Base-by-base conservation (phyloP, 2,888 invertebrate species). In the Mimumesa dahlbomi region DNA sequence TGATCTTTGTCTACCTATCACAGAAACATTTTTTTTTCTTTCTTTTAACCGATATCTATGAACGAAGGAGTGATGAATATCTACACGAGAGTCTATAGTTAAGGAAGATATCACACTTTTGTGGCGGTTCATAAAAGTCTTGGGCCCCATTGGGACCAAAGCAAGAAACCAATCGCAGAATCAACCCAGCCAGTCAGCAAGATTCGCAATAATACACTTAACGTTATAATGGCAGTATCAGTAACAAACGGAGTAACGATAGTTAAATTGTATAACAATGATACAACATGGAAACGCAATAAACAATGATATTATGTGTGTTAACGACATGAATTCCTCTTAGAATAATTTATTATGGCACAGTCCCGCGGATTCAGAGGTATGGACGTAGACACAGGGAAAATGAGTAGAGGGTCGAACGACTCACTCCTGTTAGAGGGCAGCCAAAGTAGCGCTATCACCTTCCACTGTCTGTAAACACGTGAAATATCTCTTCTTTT, bases 391-490 rank as follows among this genome's bases (percentile, higher is more conserved):
- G 84, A 82, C 77, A 84, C 82, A 79, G 81, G 81, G 75, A 64
- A 83, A 82, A 79, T 81, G 77, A 80, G 81, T 81, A 82, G 78
- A 82, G 79, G 82, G 73, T 71, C 75, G 82, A 84, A 80, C 79
- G 79, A 84, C 83, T 89, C 87, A 87, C 86, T 88, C 85, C 86
- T 87, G 88, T 89, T 88, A 89, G 85, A 87, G 89, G 85, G 88
- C 88, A 82, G 88, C 88, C 89, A 89, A 84, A 83, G 87, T 88
- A 85, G 88, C 83, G 74, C 82, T 88, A 86, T 89, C 89, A 83
- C 84, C 89, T 85, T 89, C 89, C 88, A 85, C 85, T 82, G 85
- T 89, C 89, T 89, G 89, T 82, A 86, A 88, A 88, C 84, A 89
- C 82, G 87, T 83, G 83, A 87, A 84, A 86, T 82, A 87, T 78